Evolutionary conservation across 2,888 invertebrate genomes (phyloP), one percentile per base, ranked within the genome.

Genomic region (Latrodectus elegans): DNA sequence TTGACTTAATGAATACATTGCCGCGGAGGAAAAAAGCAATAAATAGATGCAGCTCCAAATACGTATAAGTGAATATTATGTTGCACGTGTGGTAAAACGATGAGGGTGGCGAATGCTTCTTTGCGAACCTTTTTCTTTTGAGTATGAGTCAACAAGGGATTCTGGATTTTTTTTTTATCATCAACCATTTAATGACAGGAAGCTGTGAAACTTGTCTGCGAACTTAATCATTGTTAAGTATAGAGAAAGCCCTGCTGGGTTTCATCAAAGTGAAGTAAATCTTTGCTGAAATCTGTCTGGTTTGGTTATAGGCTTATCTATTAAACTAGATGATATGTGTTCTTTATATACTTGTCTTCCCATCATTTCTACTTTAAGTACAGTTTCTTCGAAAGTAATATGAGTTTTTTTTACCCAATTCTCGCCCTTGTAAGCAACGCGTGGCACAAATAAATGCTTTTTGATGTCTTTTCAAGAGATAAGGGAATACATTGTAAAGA

Each of bases 201-300:
- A 86, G 55, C 86, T 72, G 84, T 38, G 67, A 81, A 86, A 86
- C 75, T 72, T 79, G 72, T 15, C 76, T 64, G 86, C 26, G 77
- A 72, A 73, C 81, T 86, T 86, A 86, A 86, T 81, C 86, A 86
- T 81, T 71, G 64, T 67, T 86, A 86, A 86, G 86, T 86, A 86
- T 86, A 86, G 86, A 49, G 86, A 51, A 60, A 64, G 55, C 49
- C 70, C n/a, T 22, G 38, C 26, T 38, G 26, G 60, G 52, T 55
- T 53, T 86, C 81, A 81, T 81, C 72, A 76, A 22, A 71, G 81
- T 26, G 52, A 38, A 51, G 70, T 52, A 17, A 64, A 75, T 26
- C 64, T 75, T 75, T 10, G 79, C 74, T 22, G 55, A 60, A 60
- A 80, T 14, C 65, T 65, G 77, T 84, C 77, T 84, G 76, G 71